Conservation (phyloP, 2,113 vertebrate genomes). For the Tragulus kanchil region DNA sequence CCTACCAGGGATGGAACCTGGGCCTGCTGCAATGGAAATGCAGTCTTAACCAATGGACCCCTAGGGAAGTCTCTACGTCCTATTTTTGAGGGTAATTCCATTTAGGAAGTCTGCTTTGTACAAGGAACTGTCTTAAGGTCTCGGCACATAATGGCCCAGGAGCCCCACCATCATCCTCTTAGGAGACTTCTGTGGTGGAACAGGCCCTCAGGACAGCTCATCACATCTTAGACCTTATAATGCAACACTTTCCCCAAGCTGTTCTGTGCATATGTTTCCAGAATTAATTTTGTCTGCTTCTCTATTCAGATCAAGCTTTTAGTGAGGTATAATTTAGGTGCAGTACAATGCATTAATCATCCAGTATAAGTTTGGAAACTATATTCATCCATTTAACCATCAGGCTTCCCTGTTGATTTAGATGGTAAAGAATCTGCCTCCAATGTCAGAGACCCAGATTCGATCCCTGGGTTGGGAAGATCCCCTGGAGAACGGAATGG, state of each 20-base stretch:
- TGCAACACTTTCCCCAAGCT: not conserved
- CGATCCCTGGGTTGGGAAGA: too few relatives aligned
- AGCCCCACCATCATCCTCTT: accelerated
- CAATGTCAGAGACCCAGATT: too few relatives aligned
- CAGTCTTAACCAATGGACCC: not conserved
- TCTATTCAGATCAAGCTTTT: not conserved
- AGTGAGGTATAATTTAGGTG: too few relatives aligned
- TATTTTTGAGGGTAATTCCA: not conserved
- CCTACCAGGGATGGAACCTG: not conserved
- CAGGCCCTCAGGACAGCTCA: too few relatives aligned
- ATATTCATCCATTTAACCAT: not conserved
- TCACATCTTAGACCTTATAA: not conserved
- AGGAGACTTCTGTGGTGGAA: not conserved
- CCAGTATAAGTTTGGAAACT: not conserved
- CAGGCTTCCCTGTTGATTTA: not conserved
- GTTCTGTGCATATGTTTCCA: not conserved
- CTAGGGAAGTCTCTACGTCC: not conserved
- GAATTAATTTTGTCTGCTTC: not conserved
- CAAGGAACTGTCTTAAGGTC: not conserved
- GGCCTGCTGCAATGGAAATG: not conserved
- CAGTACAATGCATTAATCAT: not conserved
- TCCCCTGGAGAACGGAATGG: too few relatives aligned
- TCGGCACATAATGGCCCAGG: accelerated
- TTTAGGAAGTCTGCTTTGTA: not conserved
- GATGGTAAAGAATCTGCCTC: too few relatives aligned